Conservation (phyloP, 2,113 vertebrate species). For the Poecilia latipinna region DNA sequence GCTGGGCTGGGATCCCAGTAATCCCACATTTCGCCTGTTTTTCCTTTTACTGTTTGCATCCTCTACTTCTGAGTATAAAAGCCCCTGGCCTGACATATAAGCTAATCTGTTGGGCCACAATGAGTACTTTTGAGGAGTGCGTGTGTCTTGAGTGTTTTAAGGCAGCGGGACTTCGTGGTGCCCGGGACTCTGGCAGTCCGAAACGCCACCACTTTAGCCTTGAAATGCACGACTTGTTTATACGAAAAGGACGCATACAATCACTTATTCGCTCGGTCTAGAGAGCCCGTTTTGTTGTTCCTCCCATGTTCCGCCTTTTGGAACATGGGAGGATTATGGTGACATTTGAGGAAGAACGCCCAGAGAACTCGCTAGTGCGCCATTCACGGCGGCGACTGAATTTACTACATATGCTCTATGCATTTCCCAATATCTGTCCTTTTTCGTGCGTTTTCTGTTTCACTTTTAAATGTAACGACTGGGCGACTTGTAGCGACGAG, state of each 20-base stretch:
- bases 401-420: constrained; percentile 58
- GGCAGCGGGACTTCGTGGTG: constrained; percentile 40
- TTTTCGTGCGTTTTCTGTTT: constrained; percentile 14
- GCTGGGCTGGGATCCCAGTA: constrained; percentile 82
- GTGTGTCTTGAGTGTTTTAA: constrained; percentile 30
- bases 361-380: constrained; percentile 40
- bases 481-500: constrained; percentile 33
- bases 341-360: constrained; percentile 29
- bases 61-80: constrained; percentile 29
- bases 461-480: constrained; percentile 10
- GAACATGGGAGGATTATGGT: constrained; percentile 30
- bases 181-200: constrained; percentile 66
- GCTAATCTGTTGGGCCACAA: constrained; percentile 56
- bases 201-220: constrained; percentile 34
- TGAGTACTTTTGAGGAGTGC: constrained; percentile 31
- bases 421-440: constrained; percentile 49
- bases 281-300: constrained; percentile 27
- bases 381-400: constrained; percentile 31
- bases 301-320: constrained; percentile 9
- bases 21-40: constrained; percentile 46
- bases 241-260: constrained; percentile 52
- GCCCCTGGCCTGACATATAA: constrained; percentile 67
- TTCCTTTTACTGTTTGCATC: constrained; percentile 33
- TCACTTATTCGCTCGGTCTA: constrained; percentile 44
- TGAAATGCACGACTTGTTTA: constrained; percentile 24